Conservation (phyloP, 2,113 vertebrate genomes). For the Notarius quadriscutis region DNA sequence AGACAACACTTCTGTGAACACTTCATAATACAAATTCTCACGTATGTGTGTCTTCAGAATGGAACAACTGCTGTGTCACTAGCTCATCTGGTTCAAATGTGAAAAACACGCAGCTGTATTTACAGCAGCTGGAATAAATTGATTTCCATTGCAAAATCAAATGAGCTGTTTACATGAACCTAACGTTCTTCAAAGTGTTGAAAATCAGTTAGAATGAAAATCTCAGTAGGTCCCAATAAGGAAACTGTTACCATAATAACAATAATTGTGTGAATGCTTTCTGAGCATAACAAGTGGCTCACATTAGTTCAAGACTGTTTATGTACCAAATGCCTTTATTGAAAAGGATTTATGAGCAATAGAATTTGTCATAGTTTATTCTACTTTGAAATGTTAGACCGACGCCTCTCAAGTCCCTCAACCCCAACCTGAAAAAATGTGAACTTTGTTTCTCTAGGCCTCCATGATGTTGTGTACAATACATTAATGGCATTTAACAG, state of each 20-base stretch:
- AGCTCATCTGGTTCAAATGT: background rate
- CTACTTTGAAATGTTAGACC: background rate
- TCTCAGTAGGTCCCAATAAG: background rate
- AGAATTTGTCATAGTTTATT: background rate
- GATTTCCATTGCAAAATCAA: background rate
- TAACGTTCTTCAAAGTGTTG: too few relatives aligned
- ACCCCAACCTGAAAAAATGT: too few relatives aligned
- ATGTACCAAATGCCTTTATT: background rate
- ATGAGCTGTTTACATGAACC: background rate
- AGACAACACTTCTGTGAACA: constrained; percentile 9
- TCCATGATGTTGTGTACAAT: too few relatives aligned
- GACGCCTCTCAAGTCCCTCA: background rate
- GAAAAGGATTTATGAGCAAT: background rate
- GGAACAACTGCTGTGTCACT: background rate
- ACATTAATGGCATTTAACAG: too few relatives aligned
- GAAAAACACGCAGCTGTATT: constrained; percentile 11
- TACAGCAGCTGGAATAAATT: background rate
- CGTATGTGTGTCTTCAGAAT: constrained; percentile 6
- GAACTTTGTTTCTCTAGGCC: too few relatives aligned
- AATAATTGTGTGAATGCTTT: background rate
- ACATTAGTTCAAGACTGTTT: background rate
- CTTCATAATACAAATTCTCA: background rate
- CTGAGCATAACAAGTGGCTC: background rate
- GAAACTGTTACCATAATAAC: background rate
- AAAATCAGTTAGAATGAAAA: background rate